These are phyloP conservation scores for Amblyjoppa fuscipennis DNA, from an alignment of 2,888 invertebrate genomes.

Conservation along the genomic window DNA sequence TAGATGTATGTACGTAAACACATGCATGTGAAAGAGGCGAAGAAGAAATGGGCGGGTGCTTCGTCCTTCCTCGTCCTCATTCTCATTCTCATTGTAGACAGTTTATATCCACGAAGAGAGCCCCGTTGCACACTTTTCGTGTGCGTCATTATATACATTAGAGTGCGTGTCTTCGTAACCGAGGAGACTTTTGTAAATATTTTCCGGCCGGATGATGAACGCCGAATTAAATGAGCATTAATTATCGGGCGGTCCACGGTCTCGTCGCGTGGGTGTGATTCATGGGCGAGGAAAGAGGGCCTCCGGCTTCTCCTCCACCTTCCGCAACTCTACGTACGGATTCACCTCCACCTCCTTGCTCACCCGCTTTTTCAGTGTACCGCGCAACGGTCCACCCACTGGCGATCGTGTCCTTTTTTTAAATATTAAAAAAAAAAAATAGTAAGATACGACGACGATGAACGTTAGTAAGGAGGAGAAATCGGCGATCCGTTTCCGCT, in stretches of 20 bases:
- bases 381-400: constrained; percentile 45
- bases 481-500: neutral
- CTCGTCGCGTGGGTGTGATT: constrained; percentile 83
- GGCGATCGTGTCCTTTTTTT: constrained; percentile 67
- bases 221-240: constrained; percentile 84
- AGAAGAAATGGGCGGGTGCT: constrained; percentile 38
- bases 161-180: constrained; percentile 18
- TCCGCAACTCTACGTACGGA: constrained; percentile 54
- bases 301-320: constrained; percentile 70
- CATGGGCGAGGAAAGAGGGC: constrained; percentile 77
- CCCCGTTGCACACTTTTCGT: constrained; percentile 9
- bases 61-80: constrained; percentile 28
- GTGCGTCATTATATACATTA: constrained; percentile 22
- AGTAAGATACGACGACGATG: neutral
- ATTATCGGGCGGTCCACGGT: constrained; percentile 79
- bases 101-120: constrained; percentile 25
- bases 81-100: constrained; percentile 27
- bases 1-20: neutral
- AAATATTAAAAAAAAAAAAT: constrained; percentile 6
- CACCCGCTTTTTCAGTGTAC: constrained; percentile 49
- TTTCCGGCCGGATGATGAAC: constrained; percentile 81
- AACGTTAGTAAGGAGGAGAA: neutral
- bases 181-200: constrained; percentile 80
- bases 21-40: constrained; percentile 19
- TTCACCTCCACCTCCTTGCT: constrained; percentile 64